These are phyloP conservation scores for Thecophora atra DNA, from an alignment of 2,888 invertebrate genomes.

Conservation along the genomic window DNA sequence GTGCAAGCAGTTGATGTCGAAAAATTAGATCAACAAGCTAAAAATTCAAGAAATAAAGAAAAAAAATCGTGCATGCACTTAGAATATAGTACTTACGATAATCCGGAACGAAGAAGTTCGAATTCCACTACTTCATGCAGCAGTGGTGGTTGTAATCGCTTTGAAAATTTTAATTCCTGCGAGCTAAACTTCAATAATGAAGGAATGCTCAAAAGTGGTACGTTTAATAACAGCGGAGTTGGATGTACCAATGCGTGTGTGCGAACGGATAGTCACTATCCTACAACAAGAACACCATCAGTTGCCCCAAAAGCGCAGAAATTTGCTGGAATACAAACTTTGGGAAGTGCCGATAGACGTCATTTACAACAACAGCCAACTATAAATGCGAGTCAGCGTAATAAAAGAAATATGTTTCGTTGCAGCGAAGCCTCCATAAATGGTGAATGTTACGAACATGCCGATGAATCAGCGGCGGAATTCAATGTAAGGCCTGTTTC, in stretches of 20 bases:
- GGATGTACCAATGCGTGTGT: conserved; percentile 25
- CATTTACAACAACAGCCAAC: conserved; percentile 38
- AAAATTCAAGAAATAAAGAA: conserved; percentile 44
- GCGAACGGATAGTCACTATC: conserved; percentile 36
- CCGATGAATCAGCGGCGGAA: conserved; percentile 35
- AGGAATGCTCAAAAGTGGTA: conserved; percentile 63
- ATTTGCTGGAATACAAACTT: conserved; percentile 45
- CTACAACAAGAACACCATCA: conserved; percentile 45
- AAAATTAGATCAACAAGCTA: conserved; percentile 46
- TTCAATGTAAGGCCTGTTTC: conserved; percentile 39
- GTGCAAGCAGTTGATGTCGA: conserved; percentile 10
- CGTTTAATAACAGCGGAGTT: conserved; percentile 57
- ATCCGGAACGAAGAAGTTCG: conserved; percentile 61
- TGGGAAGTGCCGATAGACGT: conserved; percentile 42
- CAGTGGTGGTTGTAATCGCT: conserved; percentile 45
- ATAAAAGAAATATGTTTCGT: conserved; percentile 24
- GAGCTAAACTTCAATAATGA: conserved; percentile 56
- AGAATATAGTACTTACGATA: conserved; percentile 57
- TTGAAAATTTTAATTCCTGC: conserved; percentile 61
- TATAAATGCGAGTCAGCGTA: conserved; percentile 32
- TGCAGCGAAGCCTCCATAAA: conserved; percentile 39
- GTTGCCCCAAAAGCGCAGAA: conserved; percentile 45
- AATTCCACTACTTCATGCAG: conserved; percentile 63
- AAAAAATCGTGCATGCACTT: conserved; percentile 47
- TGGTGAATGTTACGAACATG: conserved; percentile 40